Conservation (phyloP, 2,113 vertebrate genomes). For the Todiramphus saurophagus region DNA sequence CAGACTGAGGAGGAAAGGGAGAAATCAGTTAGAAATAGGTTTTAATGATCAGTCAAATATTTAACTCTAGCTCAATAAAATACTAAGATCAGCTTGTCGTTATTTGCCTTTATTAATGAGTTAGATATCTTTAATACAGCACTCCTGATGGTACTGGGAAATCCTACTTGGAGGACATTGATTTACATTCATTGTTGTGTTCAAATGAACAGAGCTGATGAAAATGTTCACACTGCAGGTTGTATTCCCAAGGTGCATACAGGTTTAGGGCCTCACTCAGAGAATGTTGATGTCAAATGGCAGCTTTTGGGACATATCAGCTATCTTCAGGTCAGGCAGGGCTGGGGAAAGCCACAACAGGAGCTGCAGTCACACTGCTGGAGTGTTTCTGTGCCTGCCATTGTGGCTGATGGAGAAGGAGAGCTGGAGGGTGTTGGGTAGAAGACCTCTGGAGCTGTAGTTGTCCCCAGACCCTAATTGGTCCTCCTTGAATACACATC, state of each 20-base stretch:
- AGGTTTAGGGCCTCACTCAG: background rate
- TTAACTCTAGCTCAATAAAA: conserved; percentile 38
- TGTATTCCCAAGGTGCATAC: background rate
- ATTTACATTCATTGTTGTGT: conserved; percentile 38
- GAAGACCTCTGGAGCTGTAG: background rate
- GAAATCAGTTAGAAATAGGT: background rate
- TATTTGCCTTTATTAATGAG: conserved; percentile 43
- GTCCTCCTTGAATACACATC: background rate
- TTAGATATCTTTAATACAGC: conserved; percentile 4
- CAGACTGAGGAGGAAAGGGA: background rate
- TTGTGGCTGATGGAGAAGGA: fast-evolving
- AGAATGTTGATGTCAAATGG: background rate
- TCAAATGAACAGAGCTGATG: conserved; percentile 41
- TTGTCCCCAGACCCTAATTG: background rate
- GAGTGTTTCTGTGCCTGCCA: background rate
- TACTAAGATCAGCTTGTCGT: background rate
- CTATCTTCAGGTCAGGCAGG: background rate
- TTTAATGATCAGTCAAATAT: conserved; percentile 33
- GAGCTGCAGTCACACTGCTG: fast-evolving
- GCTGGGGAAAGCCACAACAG: background rate
- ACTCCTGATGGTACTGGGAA: conserved; percentile 3
- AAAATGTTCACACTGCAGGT: background rate
- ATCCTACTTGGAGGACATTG: background rate
- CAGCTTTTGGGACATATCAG: background rate
- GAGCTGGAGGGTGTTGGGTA: background rate